Base-by-base conservation (phyloP, 2,797 vertebrate genomes). In the Dryobates pubescens region DNA sequence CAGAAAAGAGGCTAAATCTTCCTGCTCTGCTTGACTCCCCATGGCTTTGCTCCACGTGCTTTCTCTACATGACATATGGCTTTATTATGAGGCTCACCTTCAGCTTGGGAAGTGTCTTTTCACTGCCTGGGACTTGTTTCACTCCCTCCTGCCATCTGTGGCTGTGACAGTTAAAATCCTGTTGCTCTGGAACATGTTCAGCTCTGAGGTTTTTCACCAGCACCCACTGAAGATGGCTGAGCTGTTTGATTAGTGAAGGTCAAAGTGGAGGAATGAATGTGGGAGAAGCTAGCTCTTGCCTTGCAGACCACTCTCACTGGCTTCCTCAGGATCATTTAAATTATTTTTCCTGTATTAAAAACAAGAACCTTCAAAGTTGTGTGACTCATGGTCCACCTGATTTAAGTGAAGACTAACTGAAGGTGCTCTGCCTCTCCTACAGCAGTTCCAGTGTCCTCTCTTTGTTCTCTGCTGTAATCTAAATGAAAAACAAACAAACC, bases 21-120 rank as follows among this genome's bases (percentile, higher is more conserved):
- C 9, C 12, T 87, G 26, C 6, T 89, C 17, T 73, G 6, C 38
- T 49, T 59, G 38, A 61, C 30, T 84, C 38, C 27, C 57, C 51
- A 4, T 1, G 2, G 56, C 18, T 90, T 57, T 86, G 17, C 6
- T 91, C 38, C 32, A 16, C 47, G 45, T 89, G 62, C n/a, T 90
- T 89, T 64, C 77, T 8, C 16, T 41, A 2, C 16, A 24, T 56
- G 58, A 71, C 75, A 82, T 71, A 92, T 74, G 90, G 72, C 65
- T 90, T 84, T 71, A 58, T 80, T 77, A 74, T 56, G 72, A 92
- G 45, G 71, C 12, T 77, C 68, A 74, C 89, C 78, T 90, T 90
- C 69, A 74, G 32, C 56, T 71, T 38, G 65, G 43, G 36, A 90
- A 85, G 65, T 58, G 83, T 76, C 69, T 82, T 90, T 93, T 92